These are phyloP conservation scores for Eira barbara DNA, from an alignment of 2,113 vertebrate genomes.

Conservation along the genomic window DNA sequence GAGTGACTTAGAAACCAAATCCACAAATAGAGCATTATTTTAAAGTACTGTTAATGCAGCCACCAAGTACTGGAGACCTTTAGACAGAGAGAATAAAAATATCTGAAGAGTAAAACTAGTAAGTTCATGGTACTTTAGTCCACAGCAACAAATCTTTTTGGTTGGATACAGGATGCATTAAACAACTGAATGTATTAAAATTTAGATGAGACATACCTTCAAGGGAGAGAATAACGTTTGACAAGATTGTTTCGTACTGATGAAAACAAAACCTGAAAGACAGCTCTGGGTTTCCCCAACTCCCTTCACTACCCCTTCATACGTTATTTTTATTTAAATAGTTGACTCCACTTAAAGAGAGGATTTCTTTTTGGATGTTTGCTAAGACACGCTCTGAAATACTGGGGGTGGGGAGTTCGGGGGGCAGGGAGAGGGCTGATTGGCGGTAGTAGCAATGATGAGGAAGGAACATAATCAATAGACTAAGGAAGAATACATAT, in stretches of 20 bases:
- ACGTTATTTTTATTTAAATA: not conserved
- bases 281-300: not conserved
- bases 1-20: not conserved
- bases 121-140: not conserved
- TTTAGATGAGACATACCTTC: not conserved
- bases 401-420: fast-evolving
- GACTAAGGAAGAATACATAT: not conserved
- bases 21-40: not conserved
- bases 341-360: not conserved
- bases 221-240: not conserved
- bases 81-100: not conserved
- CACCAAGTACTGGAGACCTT: not conserved
- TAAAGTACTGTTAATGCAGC: not conserved
- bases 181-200: not conserved
- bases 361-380: not conserved
- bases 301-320: not conserved
- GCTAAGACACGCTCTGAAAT: not conserved
- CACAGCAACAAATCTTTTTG: not conserved
- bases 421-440: fast-evolving
- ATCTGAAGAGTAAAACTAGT: not conserved
- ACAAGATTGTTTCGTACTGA: not conserved
- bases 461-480: not conserved
- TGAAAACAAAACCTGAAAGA: not conserved
- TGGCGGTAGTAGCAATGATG: no score
- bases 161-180: not conserved